Conservation (phyloP, 2,113 vertebrate genomes). For the Pseudorhombus dupliciocellatus region DNA sequence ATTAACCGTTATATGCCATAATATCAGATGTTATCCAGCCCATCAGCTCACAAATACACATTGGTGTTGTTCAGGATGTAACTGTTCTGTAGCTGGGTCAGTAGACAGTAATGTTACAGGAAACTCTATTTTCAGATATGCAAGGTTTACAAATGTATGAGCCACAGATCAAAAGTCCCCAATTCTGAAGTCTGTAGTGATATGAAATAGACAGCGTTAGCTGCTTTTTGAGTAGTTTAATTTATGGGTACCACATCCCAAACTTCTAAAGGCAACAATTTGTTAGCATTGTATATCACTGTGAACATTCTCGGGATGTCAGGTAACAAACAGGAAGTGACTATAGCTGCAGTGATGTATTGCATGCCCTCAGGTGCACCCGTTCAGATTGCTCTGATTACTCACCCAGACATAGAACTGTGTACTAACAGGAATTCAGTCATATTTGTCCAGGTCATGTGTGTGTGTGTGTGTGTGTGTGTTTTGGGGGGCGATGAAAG, state of each 20-base stretch:
- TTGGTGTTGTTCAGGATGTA: not conserved
- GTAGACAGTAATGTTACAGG: not conserved
- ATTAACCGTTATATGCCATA: not conserved
- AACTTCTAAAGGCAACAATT: not conserved
- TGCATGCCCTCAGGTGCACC: slow-evolving; percentile 43
- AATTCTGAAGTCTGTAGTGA: not conserved
- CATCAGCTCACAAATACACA: slow-evolving; percentile 17
- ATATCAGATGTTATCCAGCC: slow-evolving; percentile 1
- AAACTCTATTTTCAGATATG: not conserved
- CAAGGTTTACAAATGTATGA: slow-evolving; percentile 22
- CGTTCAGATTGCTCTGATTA: not conserved
- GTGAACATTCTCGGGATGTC: slow-evolving; percentile 29
- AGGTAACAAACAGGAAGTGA: slow-evolving; percentile 28
- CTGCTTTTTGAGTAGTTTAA: not conserved
- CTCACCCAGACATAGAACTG: not conserved
- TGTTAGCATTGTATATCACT: slow-evolving; percentile 35
- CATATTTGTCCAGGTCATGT: not conserved
- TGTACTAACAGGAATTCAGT: not conserved
- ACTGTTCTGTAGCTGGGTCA: slow-evolving; percentile 1
- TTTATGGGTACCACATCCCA: not conserved
- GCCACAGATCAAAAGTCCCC: not conserved
- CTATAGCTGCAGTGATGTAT: slow-evolving; percentile 30
- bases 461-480: not conserved
- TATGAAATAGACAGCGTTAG: not conserved
- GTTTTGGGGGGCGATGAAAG: not conserved